Evolutionary conservation across 35 echinoderm and acorn worm species (phyloP).

Genomic region (Lytechinus pictus): DNA sequence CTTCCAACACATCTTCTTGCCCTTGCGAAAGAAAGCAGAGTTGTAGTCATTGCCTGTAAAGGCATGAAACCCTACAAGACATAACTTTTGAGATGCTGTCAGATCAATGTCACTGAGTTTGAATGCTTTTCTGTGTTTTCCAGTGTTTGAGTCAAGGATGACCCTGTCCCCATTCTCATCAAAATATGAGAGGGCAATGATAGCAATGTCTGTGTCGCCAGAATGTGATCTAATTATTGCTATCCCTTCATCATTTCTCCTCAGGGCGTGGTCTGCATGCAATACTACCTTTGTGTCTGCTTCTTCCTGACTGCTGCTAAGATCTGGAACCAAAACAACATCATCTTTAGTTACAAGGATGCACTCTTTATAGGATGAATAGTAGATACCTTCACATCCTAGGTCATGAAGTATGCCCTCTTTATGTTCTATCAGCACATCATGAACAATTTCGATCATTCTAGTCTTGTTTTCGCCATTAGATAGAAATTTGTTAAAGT

Average conservation of each 20-base stretch:
- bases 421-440: too few relatives aligned
- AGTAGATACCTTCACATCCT: too few relatives aligned
- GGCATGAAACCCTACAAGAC: conserved; percentile 18
- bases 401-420: too few relatives aligned
- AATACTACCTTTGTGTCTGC: conserved; percentile 41
- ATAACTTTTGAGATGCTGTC: too few relatives aligned
- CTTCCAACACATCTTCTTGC: conserved; percentile 41
- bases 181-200: conserved; percentile 20
- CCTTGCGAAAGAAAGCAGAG: conserved; percentile 51
- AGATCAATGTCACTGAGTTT: neutral
- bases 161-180: neutral
- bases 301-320: conserved; percentile 40
- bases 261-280: conserved; percentile 39
- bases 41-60: conserved; percentile 35
- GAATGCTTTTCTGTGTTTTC: neutral
- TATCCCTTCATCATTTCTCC: conserved; percentile 26
- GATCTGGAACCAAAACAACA: neutral
- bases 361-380: too few relatives aligned
- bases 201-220: conserved; percentile 43
- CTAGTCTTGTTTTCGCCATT: too few relatives aligned
- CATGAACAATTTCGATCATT: too few relatives aligned
- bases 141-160: neutral
- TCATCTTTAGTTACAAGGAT: too few relatives aligned
- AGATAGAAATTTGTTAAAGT: too few relatives aligned
- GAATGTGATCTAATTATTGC: conserved; percentile 44